Conservation (phyloP, 2,797 vertebrate genomes). For the Cheirogaleus major region DNA sequence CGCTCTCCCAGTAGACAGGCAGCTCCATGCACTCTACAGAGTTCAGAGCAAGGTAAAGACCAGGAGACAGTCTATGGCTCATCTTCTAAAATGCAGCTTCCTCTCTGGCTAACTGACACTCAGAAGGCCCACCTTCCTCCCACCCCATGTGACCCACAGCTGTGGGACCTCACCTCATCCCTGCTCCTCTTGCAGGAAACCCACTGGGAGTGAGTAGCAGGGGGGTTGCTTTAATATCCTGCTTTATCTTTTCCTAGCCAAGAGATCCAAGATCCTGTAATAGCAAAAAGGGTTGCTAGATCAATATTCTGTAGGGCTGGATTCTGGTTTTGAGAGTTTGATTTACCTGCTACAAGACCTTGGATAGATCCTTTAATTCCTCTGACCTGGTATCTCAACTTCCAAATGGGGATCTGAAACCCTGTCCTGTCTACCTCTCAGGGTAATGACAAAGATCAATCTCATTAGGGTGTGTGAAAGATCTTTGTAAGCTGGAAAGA, state of each 20-base stretch:
- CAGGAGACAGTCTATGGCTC: not conserved
- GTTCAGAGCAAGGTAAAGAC: not conserved
- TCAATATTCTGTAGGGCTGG: not conserved
- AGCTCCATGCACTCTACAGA: not conserved
- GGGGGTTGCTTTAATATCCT: not conserved
- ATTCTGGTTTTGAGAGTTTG: not conserved
- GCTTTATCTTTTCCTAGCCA: not conserved
- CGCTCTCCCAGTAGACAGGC: not conserved
- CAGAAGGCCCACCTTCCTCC: not conserved
- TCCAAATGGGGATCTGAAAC: not conserved
- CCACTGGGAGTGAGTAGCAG: not conserved
- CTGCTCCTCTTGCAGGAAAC: not conserved
- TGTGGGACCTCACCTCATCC: not conserved
- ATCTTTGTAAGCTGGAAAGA: not conserved
- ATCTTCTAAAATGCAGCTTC: not conserved
- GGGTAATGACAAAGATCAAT: not conserved
- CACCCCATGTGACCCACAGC: not conserved
- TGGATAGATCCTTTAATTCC: not conserved
- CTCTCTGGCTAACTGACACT: not conserved
- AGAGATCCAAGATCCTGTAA: not conserved
- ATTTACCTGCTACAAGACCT: not conserved
- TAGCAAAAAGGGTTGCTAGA: not conserved
- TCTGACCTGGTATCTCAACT: not conserved
- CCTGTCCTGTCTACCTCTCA: not conserved
- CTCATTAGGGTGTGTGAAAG: not conserved